These are phyloP conservation scores for Aramus guarauna DNA, from an alignment of 2,113 vertebrate genomes.

Conservation along the genomic window DNA sequence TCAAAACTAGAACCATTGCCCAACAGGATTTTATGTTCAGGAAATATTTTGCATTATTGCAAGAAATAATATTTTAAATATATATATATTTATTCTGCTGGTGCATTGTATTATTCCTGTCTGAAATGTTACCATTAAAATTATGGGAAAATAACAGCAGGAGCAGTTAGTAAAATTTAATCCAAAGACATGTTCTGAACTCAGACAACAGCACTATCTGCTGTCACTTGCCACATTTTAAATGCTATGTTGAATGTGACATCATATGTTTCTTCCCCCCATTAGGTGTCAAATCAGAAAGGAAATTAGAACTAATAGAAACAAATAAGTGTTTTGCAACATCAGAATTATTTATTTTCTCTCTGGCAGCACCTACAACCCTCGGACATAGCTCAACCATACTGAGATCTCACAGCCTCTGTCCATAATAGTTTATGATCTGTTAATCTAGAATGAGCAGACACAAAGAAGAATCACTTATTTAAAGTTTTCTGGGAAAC, in stretches of 20 bases:
- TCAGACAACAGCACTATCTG: background rate
- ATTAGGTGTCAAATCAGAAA: background rate
- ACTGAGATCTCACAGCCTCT: background rate
- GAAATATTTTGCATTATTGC: background rate
- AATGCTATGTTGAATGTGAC: background rate
- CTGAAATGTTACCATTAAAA: background rate
- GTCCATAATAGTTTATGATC: background rate
- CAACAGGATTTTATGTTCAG: background rate
- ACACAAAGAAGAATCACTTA: background rate
- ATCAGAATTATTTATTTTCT: background rate
- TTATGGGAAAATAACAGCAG: background rate
- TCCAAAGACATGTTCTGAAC: background rate
- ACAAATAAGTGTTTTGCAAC: background rate
- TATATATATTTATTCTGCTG: background rate
- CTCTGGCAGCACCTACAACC: background rate
- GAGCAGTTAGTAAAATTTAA: background rate
- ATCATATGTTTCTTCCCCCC: background rate
- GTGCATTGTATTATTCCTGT: background rate
- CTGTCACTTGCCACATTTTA: background rate
- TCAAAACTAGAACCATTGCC: background rate
- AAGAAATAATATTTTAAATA: background rate
- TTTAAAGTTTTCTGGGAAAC: background rate
- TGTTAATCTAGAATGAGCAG: background rate
- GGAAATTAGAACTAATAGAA: background rate
- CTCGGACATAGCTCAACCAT: background rate